These are phyloP conservation scores for Tachysurus vachellii DNA, from an alignment of 2,113 vertebrate genomes.

Conservation along the genomic window DNA sequence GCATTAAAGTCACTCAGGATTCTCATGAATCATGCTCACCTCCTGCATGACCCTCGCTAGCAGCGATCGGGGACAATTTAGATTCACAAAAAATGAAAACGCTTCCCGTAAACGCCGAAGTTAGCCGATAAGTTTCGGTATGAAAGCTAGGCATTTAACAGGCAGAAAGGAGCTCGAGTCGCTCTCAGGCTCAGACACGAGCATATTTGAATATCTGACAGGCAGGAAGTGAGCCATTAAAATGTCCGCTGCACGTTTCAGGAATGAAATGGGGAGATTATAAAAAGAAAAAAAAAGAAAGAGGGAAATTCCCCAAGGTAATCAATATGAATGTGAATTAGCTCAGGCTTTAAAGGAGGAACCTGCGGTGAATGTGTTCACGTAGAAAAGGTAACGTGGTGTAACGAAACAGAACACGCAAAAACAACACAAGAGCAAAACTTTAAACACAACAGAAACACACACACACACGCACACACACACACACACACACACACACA, in stretches of 20 bases:
- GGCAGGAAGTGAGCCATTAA: conserved; percentile 78
- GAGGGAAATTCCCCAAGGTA: conserved; percentile 71
- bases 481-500: too few species aligned
- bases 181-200: conserved; percentile 53
- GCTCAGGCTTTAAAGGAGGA: conserved; percentile 64
- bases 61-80: conserved; percentile 76
- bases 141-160: conserved; percentile 74
- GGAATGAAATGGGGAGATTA: conserved; percentile 76
- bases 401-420: conserved; percentile 37
- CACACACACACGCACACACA: neutral
- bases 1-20: neutral
- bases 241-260: conserved; percentile 72
- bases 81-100: conserved; percentile 58
- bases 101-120: conserved; percentile 67
- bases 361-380: neutral
- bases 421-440: neutral
- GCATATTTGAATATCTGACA: conserved; percentile 77
- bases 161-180: conserved; percentile 58
- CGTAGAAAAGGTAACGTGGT: neutral
- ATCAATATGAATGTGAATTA: conserved; percentile 75
- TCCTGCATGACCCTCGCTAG: conserved; percentile 65
- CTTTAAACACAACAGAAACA: neutral
- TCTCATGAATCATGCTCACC: conserved; percentile 51
- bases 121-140: conserved; percentile 69
- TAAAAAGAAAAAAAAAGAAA: conserved; percentile 65